These are phyloP conservation scores for Antedon mediterranea DNA, from an alignment of 53 echinoderm and acorn worm genomes.

Conservation along the genomic window DNA sequence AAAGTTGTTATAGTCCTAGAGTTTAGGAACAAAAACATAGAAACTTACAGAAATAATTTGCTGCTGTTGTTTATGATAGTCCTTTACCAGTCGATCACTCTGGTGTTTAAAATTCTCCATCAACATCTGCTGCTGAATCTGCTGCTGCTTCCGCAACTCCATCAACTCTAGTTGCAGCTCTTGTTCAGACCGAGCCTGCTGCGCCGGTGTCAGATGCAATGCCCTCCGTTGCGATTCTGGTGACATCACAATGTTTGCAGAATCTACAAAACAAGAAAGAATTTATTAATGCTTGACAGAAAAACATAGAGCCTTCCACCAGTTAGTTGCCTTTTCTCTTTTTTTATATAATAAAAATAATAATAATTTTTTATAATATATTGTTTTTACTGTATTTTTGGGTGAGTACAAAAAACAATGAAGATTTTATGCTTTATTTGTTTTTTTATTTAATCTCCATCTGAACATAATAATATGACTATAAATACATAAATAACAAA, in stretches of 20 bases:
- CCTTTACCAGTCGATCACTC: conserved; percentile 63
- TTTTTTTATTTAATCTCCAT: too few species aligned
- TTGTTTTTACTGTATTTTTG: too few species aligned
- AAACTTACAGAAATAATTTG: conserved; percentile 66
- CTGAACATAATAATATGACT: too few species aligned
- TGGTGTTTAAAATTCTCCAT: conserved; percentile 81
- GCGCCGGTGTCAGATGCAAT: not conserved
- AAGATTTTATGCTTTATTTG: too few species aligned
- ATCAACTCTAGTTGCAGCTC: conserved; percentile 44
- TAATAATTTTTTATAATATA: too few species aligned
- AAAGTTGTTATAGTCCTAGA: too few species aligned
- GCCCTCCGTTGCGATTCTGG: not conserved
- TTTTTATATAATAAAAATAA: too few species aligned
- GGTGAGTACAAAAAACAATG: too few species aligned
- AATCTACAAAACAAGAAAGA: not conserved
- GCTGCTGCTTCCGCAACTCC: conserved; percentile 86
- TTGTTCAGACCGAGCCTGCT: not conserved
- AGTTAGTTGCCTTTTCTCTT: not conserved
- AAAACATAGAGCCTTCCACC: not conserved
- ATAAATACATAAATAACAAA: too few species aligned
- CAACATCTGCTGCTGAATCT: conserved; percentile 87
- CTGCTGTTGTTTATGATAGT: conserved; percentile 92
- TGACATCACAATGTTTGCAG: not conserved
- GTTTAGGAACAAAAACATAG: too few species aligned
- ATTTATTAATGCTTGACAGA: conserved; percentile 5